These are phyloP conservation scores for Notospermus geniculatus DNA, from an alignment of 1,140 invertebrate species.

Conservation along the genomic window DNA sequence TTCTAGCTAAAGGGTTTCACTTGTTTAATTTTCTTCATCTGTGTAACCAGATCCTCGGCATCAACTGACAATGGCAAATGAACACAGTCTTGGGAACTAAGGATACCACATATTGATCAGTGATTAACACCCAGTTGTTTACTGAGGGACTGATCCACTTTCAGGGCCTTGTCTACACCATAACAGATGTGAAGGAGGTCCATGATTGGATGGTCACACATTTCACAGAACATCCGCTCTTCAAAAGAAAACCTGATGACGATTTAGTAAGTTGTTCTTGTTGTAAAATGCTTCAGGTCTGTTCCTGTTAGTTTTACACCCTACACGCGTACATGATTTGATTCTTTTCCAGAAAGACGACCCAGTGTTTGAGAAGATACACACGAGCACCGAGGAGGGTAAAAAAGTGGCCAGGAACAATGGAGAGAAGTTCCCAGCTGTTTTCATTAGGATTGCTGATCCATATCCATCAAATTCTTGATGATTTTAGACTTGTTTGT, in stretches of 20 bases:
- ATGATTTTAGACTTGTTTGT: too few species aligned
- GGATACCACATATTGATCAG: too few species aligned
- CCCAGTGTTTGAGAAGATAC: conserved; percentile 82
- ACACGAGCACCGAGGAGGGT: conserved; percentile 94
- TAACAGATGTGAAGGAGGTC: conserved; percentile 96
- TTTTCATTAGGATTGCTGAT: conserved; percentile 70
- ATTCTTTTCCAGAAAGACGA: conserved; percentile 67
- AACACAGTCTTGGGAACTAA: too few species aligned
- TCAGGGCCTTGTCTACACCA: conserved; percentile 89
- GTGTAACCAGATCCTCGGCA: too few species aligned
- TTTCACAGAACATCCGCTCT: conserved; percentile 88
- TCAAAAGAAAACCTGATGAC: conserved; percentile 70
- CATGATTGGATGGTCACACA: conserved; percentile 96
- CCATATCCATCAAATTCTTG: conserved; percentile 11
- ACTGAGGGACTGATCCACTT: conserved; percentile 29
- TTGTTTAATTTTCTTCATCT: too few species aligned
- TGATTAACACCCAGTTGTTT: too few species aligned
- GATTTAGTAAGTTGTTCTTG: conserved; percentile 66
- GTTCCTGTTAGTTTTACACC: too few species aligned
- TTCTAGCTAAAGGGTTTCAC: not conserved
- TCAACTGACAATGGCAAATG: too few species aligned
- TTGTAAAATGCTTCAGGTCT: not conserved
- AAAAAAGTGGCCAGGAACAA: conserved; percentile 96
- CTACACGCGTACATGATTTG: conserved; percentile 2
- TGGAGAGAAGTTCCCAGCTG: conserved; percentile 89